These are phyloP conservation scores for Muscidifurax raptorellus DNA, from an alignment of 1,140 invertebrate genomes.

Conservation along the genomic window DNA sequence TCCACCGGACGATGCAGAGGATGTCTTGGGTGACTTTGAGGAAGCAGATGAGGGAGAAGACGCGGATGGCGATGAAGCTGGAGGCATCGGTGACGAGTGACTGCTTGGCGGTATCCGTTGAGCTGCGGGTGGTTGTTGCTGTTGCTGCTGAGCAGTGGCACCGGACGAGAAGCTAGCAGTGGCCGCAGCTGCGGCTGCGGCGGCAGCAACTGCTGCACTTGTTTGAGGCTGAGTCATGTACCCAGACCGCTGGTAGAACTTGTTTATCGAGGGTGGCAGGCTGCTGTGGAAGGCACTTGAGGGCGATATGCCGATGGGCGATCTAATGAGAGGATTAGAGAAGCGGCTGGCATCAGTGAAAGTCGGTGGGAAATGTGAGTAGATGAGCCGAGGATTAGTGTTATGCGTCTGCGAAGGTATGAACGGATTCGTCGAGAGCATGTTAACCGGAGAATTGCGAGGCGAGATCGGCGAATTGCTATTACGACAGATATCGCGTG, in stretches of 20 bases:
- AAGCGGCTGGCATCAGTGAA: constrained; percentile 70
- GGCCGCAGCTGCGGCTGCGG: constrained; percentile 26
- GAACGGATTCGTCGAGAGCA: constrained; percentile 76
- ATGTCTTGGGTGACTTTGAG: constrained; percentile 67
- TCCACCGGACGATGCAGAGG: constrained; percentile 52
- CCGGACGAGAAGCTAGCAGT: constrained; percentile 26
- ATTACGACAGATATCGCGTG: constrained; percentile 65
- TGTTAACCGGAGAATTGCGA: constrained; percentile 70
- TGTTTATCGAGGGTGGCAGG: constrained; percentile 71
- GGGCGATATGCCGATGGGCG: constrained; percentile 66
- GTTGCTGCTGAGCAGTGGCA: constrained; percentile 39
- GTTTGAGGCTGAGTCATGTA: constrained; percentile 65
- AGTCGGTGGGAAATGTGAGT: constrained; percentile 67
- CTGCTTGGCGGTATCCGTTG: constrained; percentile 71
- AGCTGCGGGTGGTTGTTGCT: constrained; percentile 63
- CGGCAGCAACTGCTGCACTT: constrained; percentile 56
- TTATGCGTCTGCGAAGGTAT: constrained; percentile 76
- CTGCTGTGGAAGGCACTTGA: constrained; percentile 73
- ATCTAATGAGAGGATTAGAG: constrained; percentile 66
- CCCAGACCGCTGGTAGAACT: constrained; percentile 70
- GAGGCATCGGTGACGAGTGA: constrained; percentile 56
- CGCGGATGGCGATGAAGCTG: not conserved
- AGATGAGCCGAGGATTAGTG: constrained; percentile 75
- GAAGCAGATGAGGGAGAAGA: constrained; percentile 39
- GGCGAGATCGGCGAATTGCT: constrained; percentile 67